Evolutionary conservation across 53 echinoderm and acorn worm genomes (phyloP).

Genomic region (Patiria pectinifera): DNA sequence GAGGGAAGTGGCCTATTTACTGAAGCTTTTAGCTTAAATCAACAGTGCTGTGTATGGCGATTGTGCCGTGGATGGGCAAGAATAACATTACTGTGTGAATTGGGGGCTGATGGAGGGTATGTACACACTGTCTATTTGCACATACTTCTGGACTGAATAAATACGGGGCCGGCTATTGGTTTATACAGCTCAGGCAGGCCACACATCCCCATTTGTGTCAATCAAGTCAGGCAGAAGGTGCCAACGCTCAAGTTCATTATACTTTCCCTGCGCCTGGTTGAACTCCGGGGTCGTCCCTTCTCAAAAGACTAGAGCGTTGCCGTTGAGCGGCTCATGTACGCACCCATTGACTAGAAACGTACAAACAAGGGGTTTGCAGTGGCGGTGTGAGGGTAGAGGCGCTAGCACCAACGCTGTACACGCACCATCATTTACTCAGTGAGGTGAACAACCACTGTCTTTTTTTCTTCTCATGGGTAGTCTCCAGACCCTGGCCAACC

Average conservation of each 20-base stretch:
- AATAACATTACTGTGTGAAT: slow-evolving; percentile 81
- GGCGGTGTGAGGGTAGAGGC: slow-evolving; percentile 2
- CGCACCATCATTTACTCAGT: slow-evolving; percentile 52
- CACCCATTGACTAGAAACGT: slow-evolving; percentile 54
- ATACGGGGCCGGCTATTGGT: slow-evolving; percentile 65
- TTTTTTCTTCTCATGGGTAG: background rate
- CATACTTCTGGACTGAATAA: slow-evolving; percentile 72
- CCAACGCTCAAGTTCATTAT: slow-evolving; percentile 80
- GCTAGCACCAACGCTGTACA: background rate
- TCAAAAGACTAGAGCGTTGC: slow-evolving; percentile 27
- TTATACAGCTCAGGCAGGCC: slow-evolving; percentile 54
- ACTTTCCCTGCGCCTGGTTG: slow-evolving; percentile 76
- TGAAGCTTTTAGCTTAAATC: slow-evolving; percentile 88
- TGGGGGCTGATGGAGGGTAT: slow-evolving; percentile 72
- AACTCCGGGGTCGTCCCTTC: slow-evolving; percentile 65
- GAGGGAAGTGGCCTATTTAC: slow-evolving; percentile 64
- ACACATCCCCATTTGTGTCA: slow-evolving; percentile 74
- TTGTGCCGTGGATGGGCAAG: slow-evolving; percentile 77
- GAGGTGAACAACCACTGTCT: slow-evolving; percentile 50
- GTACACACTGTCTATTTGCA: slow-evolving; percentile 73
- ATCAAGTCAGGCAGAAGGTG: slow-evolving; percentile 76
- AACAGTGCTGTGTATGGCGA: slow-evolving; percentile 76
- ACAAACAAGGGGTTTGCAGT: slow-evolving; percentile 42
- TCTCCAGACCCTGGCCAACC: slow-evolving; percentile 8
- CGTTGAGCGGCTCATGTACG: slow-evolving; percentile 49